Evolutionary conservation across 2,113 vertebrate species (phyloP), one percentile per base, ranked within the genome.

Genomic region (Paratilapia polleni): DNA sequence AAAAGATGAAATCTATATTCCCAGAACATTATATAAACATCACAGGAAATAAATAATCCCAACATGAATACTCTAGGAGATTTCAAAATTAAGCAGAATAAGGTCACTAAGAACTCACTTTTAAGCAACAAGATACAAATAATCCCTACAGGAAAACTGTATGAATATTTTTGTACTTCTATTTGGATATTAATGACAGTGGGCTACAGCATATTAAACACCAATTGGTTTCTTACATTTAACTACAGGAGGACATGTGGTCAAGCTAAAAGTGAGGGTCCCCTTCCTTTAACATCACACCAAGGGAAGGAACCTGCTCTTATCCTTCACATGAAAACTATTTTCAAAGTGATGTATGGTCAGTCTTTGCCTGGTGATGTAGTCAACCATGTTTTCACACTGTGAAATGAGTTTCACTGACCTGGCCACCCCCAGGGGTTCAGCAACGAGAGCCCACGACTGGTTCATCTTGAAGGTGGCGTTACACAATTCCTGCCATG

Each of bases 391-490:
- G 73, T 66, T 81, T 80, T 60, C 68, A 83, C 20, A 19, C 52
- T 81, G 66, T 82, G 78, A 88, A 89, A 91, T 87, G 77, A 83
- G 75, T 60, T 88, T 83, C 38, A 74, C 36, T 57, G 61, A 85
- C 54, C 62, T 5, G 8, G 11, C 56, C 24, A 41, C 61, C 76
- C 81, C 41, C 13, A 17, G 56, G 80, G 74, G 47, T 80, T 77
- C 54, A 28, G 31, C 22, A 20, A 26, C 22, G 41, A 77, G 41
- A 85, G 49, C 41, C 78, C 60, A 26, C 4, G 5, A 63, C 78
- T 36, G 62, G 60, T 61, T 88, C 31, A 66, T 84, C 86, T 87
- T 7, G 13, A 57, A 77, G 82, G 19, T 77, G 77, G 62, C 8
- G 70, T 84, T 78, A 54, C 74, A 78, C 66, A 77, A 34, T 38